phyloP scores from a whole-genome alignment of 1,140 invertebrate species.

The Zaprionus camerounensis region DNA sequence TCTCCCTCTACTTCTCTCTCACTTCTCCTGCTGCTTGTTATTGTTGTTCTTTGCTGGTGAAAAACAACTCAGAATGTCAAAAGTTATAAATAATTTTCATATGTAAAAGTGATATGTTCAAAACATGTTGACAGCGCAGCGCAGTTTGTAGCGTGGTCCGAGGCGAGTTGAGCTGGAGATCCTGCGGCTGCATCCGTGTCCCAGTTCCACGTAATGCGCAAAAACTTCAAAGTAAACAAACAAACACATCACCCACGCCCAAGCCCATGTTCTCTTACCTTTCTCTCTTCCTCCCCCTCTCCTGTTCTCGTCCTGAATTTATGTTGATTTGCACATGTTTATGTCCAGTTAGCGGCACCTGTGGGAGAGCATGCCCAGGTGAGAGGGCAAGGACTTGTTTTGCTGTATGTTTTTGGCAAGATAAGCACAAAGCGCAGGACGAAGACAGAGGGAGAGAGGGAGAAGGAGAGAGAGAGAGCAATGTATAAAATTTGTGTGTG shows the following conservation, averaged over 20 bases:
- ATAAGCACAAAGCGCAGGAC: conserved; percentile 33
- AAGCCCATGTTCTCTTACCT: not conserved
- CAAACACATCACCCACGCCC: conserved; percentile 68
- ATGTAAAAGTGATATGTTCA: conserved; percentile 82
- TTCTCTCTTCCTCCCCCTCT: too few species aligned
- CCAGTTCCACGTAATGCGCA: conserved; percentile 67
- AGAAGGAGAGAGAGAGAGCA: not conserved
- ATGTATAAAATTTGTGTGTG: conserved; percentile 59
- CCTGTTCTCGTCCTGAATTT: conserved; percentile 49
- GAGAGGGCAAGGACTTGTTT: conserved; percentile 52
- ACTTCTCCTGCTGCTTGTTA: conserved; percentile 5
- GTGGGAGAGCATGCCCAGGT: conserved; percentile 8
- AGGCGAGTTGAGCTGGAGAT: conserved; percentile 24
- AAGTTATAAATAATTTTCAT: conserved; percentile 82
- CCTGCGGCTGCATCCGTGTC: conserved; percentile 56
- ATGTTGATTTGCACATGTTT: conserved; percentile 82
- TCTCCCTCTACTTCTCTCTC: not conserved
- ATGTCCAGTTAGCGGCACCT: conserved; percentile 80
- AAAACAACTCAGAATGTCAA: conserved; percentile 72
- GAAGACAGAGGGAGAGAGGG: conserved; percentile 1
- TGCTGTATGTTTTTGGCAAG: conserved; percentile 72
- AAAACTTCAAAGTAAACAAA: conserved; percentile 81
- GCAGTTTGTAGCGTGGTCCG: conserved; percentile 29
- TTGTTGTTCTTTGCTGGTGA: conserved; percentile 31
- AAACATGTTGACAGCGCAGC: conserved; percentile 79